Evolutionary conservation across 37 sponge, comb jelly and placozoan species (phyloP).

Genomic region (Geodia barretti): DNA sequence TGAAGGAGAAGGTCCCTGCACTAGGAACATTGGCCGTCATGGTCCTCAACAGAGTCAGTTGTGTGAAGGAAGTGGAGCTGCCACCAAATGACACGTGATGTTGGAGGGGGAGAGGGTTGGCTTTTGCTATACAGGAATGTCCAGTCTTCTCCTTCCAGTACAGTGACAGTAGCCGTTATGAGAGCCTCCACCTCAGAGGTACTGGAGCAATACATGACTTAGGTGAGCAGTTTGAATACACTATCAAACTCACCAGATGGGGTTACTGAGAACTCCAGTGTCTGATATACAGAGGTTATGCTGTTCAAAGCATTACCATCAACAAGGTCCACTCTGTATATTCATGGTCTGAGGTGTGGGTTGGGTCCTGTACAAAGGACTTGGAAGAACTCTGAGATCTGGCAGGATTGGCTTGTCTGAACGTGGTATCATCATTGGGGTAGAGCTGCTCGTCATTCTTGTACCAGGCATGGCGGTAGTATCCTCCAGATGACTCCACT

Average conservation of each 20-base stretch:
- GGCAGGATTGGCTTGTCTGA: neutral
- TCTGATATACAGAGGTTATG: neutral
- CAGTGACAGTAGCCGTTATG: neutral
- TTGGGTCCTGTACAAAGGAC: conserved; percentile 31
- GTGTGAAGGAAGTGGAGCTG: neutral
- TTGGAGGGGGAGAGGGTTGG: conserved; percentile 25
- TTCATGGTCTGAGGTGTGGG: conserved; percentile 9
- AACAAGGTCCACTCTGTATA: neutral
- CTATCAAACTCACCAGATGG: neutral
- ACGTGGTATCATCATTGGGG: neutral
- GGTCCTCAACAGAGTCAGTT: neutral
- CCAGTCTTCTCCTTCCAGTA: conserved; percentile 15
- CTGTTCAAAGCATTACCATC: neutral
- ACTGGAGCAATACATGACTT: too few species aligned
- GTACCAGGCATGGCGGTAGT: conserved; percentile 1
- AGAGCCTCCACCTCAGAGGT: neutral
- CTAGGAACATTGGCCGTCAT: neutral
- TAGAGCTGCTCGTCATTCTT: neutral
- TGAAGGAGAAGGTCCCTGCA: neutral
- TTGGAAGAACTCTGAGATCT: conserved; percentile 14
- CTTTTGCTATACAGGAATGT: conserved; percentile 30
- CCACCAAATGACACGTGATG: conserved; percentile 12
- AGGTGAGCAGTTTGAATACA: neutral
- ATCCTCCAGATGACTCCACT: conserved; percentile 29
- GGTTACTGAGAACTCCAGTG: neutral